Percentiles rank a stretch among this genome's conserved stretches.
Conservation (phyloP, 1,140 invertebrate species). For the Thaumetopoea pityocampa region DNA sequence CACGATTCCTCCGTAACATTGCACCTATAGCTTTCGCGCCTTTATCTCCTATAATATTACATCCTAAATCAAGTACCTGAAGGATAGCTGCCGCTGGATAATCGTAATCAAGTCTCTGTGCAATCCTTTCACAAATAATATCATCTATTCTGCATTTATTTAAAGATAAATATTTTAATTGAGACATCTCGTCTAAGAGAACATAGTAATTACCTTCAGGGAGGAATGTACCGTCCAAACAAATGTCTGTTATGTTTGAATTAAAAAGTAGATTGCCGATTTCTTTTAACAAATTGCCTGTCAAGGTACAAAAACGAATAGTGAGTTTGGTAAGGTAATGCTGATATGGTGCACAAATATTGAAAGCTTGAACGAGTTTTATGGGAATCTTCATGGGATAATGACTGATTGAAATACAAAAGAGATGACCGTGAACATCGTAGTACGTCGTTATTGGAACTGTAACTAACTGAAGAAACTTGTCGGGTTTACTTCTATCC, state of each 20-base stretch:
- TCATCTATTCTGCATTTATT: slow-evolving; percentile 33
- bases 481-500: not conserved
- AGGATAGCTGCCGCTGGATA: slow-evolving; percentile 21
- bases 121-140: slow-evolving; percentile 24
- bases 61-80: slow-evolving; percentile 28
- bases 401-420: slow-evolving; percentile 26
- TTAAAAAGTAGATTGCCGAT: slow-evolving; percentile 33
- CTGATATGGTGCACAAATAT: slow-evolving; percentile 37
- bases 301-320: slow-evolving; percentile 21
- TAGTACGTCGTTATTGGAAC: slow-evolving; percentile 33
- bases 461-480: too few relatives aligned
- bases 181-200: slow-evolving; percentile 24
- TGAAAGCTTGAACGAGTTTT: slow-evolving; percentile 34
- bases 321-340: slow-evolving; percentile 21
- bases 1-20: slow-evolving; percentile 30
- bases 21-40: slow-evolving; percentile 26
- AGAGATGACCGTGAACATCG: slow-evolving; percentile 22
- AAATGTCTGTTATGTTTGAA: slow-evolving; percentile 37
- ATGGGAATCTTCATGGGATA: slow-evolving; percentile 18
- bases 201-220: slow-evolving; percentile 34
- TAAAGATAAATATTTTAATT: slow-evolving; percentile 34
- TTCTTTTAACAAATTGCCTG: slow-evolving; percentile 21
- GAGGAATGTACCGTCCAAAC: slow-evolving; percentile 32
- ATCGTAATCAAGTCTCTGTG: slow-evolving; percentile 19
- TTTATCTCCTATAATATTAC: slow-evolving; percentile 33